Evolutionary conservation across 2,113 vertebrate species (phyloP).

Genomic region (Prunella himalayana): DNA sequence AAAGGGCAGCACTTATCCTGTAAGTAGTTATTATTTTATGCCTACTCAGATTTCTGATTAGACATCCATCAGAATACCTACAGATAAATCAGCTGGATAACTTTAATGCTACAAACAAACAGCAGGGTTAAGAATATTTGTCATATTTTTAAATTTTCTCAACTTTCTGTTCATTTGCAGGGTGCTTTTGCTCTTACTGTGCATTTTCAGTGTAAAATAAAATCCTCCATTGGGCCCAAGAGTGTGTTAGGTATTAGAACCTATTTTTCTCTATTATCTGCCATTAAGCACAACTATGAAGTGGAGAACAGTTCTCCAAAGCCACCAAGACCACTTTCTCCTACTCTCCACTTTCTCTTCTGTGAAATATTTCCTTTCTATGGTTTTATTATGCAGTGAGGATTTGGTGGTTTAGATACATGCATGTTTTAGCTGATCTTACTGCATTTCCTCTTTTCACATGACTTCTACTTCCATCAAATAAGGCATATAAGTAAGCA

Average conservation of each 20-base stretch:
- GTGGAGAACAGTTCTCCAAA: neutral
- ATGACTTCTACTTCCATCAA: neutral
- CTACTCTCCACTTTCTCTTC: no score
- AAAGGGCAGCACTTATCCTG: slow-evolving; percentile 96
- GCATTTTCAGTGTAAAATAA: neutral
- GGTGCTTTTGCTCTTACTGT: neutral
- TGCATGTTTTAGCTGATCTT: neutral
- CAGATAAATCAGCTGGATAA: neutral
- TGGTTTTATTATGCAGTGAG: neutral
- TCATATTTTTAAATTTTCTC: slow-evolving; percentile 1
- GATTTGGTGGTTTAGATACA: neutral
- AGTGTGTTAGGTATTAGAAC: neutral
- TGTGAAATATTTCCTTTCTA: neutral
- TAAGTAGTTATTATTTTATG: slow-evolving; percentile 75
- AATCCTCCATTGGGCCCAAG: neutral
- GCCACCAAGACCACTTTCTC: neutral
- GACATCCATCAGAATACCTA: neutral
- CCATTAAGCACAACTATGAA: neutral
- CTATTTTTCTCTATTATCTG: neutral
- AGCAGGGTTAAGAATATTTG: neutral
- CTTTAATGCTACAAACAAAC: neutral
- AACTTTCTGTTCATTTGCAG: neutral
- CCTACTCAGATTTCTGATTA: slow-evolving; percentile 1
- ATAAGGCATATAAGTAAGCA: neutral
- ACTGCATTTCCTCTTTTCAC: neutral